A percentile compares a stretch with the other conserved stretches of the same genome.
These are phyloP conservation scores for Lycia hirtaria DNA, from an alignment of 2,888 invertebrate genomes.

Conservation along the genomic window DNA sequence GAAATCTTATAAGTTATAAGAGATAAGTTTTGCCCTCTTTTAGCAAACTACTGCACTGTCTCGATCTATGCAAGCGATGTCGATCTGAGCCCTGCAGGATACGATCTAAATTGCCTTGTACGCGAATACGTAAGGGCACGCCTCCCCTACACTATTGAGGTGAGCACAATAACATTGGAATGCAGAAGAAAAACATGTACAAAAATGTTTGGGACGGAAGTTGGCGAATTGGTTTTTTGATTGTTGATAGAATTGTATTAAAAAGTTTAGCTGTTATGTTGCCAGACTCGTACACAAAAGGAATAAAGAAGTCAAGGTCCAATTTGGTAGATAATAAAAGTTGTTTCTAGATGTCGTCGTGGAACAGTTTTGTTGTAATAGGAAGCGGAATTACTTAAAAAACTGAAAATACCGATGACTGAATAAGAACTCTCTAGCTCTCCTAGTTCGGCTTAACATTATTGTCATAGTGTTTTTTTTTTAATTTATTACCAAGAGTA, in stretches of 20 bases:
- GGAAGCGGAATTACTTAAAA: too few relatives aligned
- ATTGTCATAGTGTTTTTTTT: too few relatives aligned
- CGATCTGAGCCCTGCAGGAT: slow-evolving; percentile 46
- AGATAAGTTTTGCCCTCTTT: neutral
- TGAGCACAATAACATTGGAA: slow-evolving; percentile 41
- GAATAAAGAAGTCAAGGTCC: neutral
- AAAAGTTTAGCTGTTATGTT: slow-evolving; percentile 14
- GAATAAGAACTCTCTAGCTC: too few relatives aligned
- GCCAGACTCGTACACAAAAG: neutral
- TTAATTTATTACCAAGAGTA: too few relatives aligned
- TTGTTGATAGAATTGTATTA: slow-evolving; percentile 31
- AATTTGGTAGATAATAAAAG: neutral
- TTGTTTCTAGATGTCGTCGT: neutral
- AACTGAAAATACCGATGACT: too few relatives aligned
- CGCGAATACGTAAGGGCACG: slow-evolving; percentile 40
- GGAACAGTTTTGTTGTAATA: too few relatives aligned
- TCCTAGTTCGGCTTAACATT: too few relatives aligned
- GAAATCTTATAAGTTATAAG: neutral
- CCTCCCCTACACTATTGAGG: slow-evolving; percentile 41
- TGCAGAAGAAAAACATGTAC: slow-evolving; percentile 43
- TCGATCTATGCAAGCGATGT: slow-evolving; percentile 34
- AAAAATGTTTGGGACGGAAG: slow-evolving; percentile 36
- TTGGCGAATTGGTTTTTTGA: slow-evolving; percentile 36
- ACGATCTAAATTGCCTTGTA: slow-evolving; percentile 52
- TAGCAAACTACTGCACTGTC: neutral